A percentile compares a stretch with the other conserved stretches of the same genome.
phyloP scores from a whole-genome alignment of 2,888 invertebrate species.

The Drosophila cyrtoloma region DNA sequence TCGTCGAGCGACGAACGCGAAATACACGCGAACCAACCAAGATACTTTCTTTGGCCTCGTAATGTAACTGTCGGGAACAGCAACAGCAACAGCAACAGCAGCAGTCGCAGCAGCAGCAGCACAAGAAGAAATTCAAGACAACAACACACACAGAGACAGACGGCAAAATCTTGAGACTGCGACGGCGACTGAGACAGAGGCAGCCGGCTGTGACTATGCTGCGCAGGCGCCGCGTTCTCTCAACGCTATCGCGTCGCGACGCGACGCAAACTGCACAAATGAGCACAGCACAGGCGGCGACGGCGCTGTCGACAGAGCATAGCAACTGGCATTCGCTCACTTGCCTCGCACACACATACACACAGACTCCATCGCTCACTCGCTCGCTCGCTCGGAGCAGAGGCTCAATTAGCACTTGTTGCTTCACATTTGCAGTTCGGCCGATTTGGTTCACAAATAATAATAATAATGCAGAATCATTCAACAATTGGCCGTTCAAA shows the following conservation, averaged over 20 bases:
- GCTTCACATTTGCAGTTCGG: slow-evolving; percentile 36
- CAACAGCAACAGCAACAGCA: slow-evolving; percentile 64
- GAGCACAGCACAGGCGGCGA: slow-evolving; percentile 69
- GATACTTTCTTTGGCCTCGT: slow-evolving; percentile 85
- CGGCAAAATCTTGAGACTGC: slow-evolving; percentile 45
- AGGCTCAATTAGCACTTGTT: slow-evolving; percentile 57
- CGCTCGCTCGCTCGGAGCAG: slow-evolving; percentile 12
- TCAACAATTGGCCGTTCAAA: slow-evolving; percentile 57
- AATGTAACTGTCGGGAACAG: slow-evolving; percentile 79
- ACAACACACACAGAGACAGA: slow-evolving; percentile 40
- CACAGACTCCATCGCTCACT: slow-evolving; percentile 2
- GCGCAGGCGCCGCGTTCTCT: slow-evolving; percentile 55
- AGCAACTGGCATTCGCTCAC: slow-evolving; percentile 35
- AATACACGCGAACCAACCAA: slow-evolving; percentile 84
- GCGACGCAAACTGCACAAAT: slow-evolving; percentile 71
- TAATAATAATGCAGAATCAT: slow-evolving; percentile 66
- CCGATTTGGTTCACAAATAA: slow-evolving; percentile 62
- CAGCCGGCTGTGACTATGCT: slow-evolving; percentile 59
- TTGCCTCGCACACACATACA: not conserved
- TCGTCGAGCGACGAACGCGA: slow-evolving; percentile 85
- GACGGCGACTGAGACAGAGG: slow-evolving; percentile 33
- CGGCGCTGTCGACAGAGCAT: slow-evolving; percentile 26
- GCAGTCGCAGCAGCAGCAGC: slow-evolving; percentile 47
- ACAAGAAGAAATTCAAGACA: slow-evolving; percentile 71
- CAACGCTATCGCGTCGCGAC: slow-evolving; percentile 43